Conservation (phyloP, 2,888 invertebrate species). For the Entomobrya proxima region DNA sequence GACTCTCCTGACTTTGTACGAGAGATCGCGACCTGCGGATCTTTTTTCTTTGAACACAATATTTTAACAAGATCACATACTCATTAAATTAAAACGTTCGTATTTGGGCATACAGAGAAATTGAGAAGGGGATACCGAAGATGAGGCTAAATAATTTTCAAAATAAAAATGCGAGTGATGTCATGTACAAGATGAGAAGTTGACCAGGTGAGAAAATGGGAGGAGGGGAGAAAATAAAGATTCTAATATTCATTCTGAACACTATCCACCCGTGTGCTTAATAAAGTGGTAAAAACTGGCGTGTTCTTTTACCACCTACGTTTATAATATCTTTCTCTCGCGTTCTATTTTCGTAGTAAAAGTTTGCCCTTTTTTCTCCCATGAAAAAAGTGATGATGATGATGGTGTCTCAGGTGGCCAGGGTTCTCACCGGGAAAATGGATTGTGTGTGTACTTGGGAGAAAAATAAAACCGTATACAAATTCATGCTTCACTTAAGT, state of each 20-base stretch:
- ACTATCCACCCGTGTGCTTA: conserved; percentile 5
- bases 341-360: conserved; percentile 20
- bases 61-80: neutral
- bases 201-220: conserved; percentile 65
- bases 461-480: conserved; percentile 21
- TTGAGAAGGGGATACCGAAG: neutral
- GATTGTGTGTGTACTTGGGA: conserved; percentile 31
- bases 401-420: conserved; percentile 74
- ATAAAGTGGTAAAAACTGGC: conserved; percentile 66
- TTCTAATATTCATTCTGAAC: conserved; percentile 1
- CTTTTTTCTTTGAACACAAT: neutral
- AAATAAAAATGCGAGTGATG: neutral
- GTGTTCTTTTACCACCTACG: conserved; percentile 44
- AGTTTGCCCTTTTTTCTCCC: neutral
- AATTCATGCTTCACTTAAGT: conserved; percentile 58
- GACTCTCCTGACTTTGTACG: neutral
- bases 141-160: too few species aligned
- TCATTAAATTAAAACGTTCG: conserved; percentile 37
- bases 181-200: conserved; percentile 44
- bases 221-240: conserved; percentile 14
- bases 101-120: conserved; percentile 41
- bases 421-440: conserved; percentile 71
- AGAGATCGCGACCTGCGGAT: conserved; percentile 30
- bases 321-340: neutral
- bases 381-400: conserved; percentile 52